phyloP scores from a whole-genome alignment of 64 coral and sea anemone genomes.

The Porites lutea region DNA sequence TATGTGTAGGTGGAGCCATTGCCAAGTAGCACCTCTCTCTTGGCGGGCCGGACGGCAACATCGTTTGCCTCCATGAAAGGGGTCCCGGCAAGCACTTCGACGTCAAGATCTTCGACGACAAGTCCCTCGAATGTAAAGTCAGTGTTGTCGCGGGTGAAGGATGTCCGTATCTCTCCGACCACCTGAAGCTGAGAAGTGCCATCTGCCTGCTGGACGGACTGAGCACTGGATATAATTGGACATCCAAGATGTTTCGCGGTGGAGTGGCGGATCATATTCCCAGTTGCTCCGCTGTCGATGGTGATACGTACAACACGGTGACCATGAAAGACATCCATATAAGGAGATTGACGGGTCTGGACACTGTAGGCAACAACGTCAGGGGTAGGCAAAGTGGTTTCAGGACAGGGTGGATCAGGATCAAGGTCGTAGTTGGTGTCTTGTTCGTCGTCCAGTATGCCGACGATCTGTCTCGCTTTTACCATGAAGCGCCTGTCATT shows the following conservation, averaged over 20 bases:
- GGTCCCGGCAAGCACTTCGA: no score
- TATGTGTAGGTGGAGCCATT: conserved; percentile 41
- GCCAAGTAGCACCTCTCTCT: conserved; percentile 21
- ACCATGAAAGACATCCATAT: conserved; percentile 45
- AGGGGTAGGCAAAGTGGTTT: neutral
- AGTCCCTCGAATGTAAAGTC: no score
- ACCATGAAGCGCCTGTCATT: conserved; percentile 34
- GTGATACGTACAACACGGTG: conserved; percentile 40
- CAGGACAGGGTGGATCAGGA: neutral
- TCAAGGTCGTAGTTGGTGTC: neutral
- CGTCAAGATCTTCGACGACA: no score
- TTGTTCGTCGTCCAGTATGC: neutral
- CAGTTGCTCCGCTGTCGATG: conserved; percentile 54
- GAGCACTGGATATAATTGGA: no score
- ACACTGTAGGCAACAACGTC: neutral
- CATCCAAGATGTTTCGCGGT: no score
- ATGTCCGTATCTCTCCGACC: neutral
- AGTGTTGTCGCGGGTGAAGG: conserved; percentile 16
- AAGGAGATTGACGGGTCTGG: conserved; percentile 56
- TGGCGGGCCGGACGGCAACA: neutral
- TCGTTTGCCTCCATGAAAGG: no score
- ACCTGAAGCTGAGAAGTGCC: conserved; percentile 18
- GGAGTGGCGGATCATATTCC: no score
- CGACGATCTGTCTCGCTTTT: conserved; percentile 61
- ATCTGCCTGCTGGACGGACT: conserved; percentile 54